A percentile compares a stretch with the other conserved stretches of the same genome.
Conservation (phyloP, 2,888 invertebrate genomes). For the Magallana nippona region DNA sequence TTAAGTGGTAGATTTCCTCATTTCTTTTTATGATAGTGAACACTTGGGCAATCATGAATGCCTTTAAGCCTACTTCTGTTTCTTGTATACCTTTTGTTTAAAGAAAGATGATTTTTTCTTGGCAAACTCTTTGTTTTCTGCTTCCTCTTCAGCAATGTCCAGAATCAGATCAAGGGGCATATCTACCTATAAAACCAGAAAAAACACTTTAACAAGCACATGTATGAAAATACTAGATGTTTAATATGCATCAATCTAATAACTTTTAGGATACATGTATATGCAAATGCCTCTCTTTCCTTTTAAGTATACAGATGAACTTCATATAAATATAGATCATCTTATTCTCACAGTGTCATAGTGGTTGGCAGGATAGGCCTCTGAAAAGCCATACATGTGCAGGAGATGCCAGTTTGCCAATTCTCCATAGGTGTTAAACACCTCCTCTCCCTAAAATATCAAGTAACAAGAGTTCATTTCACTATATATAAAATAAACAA, state of each 20-base stretch:
- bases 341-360: slow-evolving; percentile 74
- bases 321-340: too few species aligned
- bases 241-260: neutral
- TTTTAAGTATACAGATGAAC: too few species aligned
- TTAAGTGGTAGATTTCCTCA: too few species aligned
- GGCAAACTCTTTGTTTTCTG: slow-evolving; percentile 53
- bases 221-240: neutral
- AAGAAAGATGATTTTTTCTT: slow-evolving; percentile 64
- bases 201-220: neutral
- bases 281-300: too few species aligned
- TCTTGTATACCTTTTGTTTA: slow-evolving; percentile 56
- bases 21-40: too few species aligned
- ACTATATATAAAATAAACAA: too few species aligned
- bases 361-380: slow-evolving; percentile 73
- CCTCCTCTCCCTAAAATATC: slow-evolving; percentile 76
- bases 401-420: slow-evolving; percentile 77
- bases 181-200: slow-evolving; percentile 65
- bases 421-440: slow-evolving; percentile 79
- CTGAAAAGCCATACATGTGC: slow-evolving; percentile 80
- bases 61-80: too few species aligned
- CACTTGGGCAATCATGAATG: too few species aligned
- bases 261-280: too few species aligned
- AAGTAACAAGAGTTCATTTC: neutral
- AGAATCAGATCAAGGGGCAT: slow-evolving; percentile 61
- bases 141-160: slow-evolving; percentile 57